Evolutionary conservation across 2,113 vertebrate species (phyloP).

Genomic region (Pionites leucogaster): DNA sequence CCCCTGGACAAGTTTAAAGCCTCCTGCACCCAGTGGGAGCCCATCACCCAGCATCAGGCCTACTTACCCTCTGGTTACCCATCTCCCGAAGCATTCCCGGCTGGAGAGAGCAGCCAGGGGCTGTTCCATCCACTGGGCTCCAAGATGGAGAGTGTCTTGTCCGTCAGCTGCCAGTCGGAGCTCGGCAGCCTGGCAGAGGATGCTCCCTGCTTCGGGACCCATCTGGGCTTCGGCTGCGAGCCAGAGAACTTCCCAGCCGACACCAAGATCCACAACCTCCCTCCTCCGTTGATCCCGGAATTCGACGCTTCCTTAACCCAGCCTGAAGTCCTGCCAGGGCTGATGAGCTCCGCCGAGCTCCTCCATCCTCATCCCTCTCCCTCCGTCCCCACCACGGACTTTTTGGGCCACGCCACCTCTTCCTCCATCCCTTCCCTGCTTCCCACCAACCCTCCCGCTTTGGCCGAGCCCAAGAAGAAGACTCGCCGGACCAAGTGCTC

Average conservation of each 20-base stretch:
- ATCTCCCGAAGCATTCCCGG: slow-evolving; percentile 47
- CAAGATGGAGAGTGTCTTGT: slow-evolving; percentile 74
- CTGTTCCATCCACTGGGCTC: slow-evolving; percentile 67
- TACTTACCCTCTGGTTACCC: slow-evolving; percentile 80
- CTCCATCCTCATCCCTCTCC: slow-evolving; percentile 17
- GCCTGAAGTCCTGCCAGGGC: not conserved
- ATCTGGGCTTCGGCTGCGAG: slow-evolving; percentile 54
- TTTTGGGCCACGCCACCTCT: slow-evolving; percentile 71
- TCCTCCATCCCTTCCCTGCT: slow-evolving; percentile 75
- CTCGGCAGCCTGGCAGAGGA: slow-evolving; percentile 56
- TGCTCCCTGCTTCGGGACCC: slow-evolving; percentile 34
- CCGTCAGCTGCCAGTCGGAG: slow-evolving; percentile 70
- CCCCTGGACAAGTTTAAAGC: slow-evolving; percentile 85
- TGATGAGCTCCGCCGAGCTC: slow-evolving; percentile 13
- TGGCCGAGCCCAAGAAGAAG: slow-evolving; percentile 77
- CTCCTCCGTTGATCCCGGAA: not conserved
- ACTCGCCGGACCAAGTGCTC: slow-evolving; percentile 83
- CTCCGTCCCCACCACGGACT: slow-evolving; percentile 77
- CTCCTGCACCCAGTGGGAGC: slow-evolving; percentile 87
- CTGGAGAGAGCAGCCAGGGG: slow-evolving; percentile 6
- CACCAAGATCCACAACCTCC: slow-evolving; percentile 36
- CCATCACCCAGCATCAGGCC: slow-evolving; percentile 75
- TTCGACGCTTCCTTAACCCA: slow-evolving; percentile 37
- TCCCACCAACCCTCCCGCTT: slow-evolving; percentile 71
- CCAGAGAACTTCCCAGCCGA: slow-evolving; percentile 14